phyloP scores from a whole-genome alignment of 2,113 vertebrate genomes.

The Sus scrofa region DNA sequence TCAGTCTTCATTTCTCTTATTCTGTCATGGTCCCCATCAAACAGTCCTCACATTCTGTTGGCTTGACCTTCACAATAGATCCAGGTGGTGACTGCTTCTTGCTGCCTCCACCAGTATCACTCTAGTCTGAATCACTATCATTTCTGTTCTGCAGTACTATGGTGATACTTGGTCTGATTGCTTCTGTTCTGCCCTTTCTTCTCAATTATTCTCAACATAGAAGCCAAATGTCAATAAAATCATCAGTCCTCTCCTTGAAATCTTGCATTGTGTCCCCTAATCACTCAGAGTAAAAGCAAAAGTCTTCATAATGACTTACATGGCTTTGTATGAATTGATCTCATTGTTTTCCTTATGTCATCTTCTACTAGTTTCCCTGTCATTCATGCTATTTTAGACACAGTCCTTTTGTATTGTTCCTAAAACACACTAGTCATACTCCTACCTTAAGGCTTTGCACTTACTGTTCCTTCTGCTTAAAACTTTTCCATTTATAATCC shows the following conservation, averaged over 20 bases:
- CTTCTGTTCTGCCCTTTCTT: background rate
- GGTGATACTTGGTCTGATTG: background rate
- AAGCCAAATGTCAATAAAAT: conserved; percentile 49
- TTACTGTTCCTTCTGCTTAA: background rate
- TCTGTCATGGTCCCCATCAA: background rate
- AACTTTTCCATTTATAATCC: background rate
- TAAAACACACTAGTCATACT: background rate
- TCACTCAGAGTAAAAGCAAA: background rate
- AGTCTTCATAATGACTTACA: background rate
- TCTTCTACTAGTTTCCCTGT: background rate
- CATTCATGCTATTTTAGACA: background rate
- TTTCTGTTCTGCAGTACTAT: background rate
- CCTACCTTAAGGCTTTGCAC: background rate
- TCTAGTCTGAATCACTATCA: background rate
- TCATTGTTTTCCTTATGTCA: background rate
- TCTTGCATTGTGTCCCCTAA: background rate
- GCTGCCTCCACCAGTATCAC: background rate
- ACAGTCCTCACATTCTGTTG: conserved; percentile 4
- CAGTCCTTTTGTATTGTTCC: background rate
- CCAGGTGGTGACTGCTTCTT: background rate
- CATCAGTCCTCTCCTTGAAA: background rate
- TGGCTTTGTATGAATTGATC: background rate
- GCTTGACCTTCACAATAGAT: conserved; percentile 2
- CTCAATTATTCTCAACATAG: background rate
- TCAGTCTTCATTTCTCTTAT: background rate